A percentile compares a stretch with the other conserved stretches of the same genome.
phyloP scores from a whole-genome alignment of 2,797 vertebrate species.

The Rhinella marina region DNA sequence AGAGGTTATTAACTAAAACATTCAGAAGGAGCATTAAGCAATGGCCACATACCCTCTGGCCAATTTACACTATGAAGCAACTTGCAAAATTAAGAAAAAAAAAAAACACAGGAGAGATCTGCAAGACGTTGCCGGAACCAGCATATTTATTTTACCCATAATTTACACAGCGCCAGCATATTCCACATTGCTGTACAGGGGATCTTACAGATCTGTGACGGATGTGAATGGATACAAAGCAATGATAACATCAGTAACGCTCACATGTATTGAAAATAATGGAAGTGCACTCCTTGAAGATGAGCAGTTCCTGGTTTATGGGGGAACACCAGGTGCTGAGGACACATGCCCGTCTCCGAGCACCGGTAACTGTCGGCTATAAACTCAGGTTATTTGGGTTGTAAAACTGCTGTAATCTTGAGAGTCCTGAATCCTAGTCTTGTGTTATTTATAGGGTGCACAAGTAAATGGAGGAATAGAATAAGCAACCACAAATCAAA shows the following conservation, averaged over 20 bases:
- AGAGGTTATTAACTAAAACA: too few species aligned
- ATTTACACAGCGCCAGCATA: neutral
- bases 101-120: too few species aligned
- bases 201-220: neutral
- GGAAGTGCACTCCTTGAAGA: neutral
- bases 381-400: conserved; percentile 29
- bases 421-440: neutral
- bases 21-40: neutral
- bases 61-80: too few species aligned
- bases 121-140: too few species aligned
- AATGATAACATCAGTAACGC: neutral
- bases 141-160: neutral
- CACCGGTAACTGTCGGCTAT: conserved; percentile 13
- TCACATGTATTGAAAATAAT: neutral
- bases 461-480: conserved; percentile 1
- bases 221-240: neutral
- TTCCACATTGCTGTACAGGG: neutral
- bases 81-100: neutral
- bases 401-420: conserved; percentile 3
- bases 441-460: conserved; percentile 21
- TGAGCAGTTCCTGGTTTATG: neutral
- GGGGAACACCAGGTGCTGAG: neutral
- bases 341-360: neutral
- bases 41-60: neutral
- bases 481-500: conserved; percentile 39